Evolutionary conservation across 2,888 invertebrate species (phyloP), one percentile per base, ranked within the genome.

Genomic region (Proisotoma minuta): DNA sequence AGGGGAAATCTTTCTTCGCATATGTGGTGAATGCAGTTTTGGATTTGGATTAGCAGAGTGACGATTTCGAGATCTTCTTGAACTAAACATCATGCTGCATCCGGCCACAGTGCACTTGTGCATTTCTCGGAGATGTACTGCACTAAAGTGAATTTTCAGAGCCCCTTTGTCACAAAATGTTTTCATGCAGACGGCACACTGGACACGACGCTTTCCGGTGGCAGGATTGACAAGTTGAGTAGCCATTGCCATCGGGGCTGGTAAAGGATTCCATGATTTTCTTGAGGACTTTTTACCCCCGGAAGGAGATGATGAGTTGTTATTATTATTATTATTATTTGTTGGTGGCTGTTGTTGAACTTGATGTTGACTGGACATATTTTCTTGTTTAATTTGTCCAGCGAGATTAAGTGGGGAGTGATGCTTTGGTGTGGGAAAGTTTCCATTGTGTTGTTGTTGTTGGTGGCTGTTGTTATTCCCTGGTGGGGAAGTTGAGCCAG

Each of bases 141-240:
- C 99, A 56, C 96, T 96, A 77, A 97, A 98, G 78, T 99, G 99
- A 5, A 99, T 99, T 81, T 99, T 99, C 24, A 99, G 82, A 1
- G 99, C 99, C 65, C 98, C 99, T 81, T 99, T 99, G 82, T 99
- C 99, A 83, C 99, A 99, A 81, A 99, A 99, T 18, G 98, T 98
- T 81, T 99, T 99, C 66, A 96, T 82, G 78, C 99, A 99, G 47
- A 96, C 95, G 75, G 96, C 94, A 79, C 99, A 99, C 78, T 97
- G 93, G 2, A 98, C 97, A 69, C 98, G 85, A 77, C 96, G 96
- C 79, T 98, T 98, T 0, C 93, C 93, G 68, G 47, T 8, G 20
- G 61, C 64, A 20, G 64, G 64, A 24, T 64, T 64, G 29, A 64
- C 64, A 18, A 64, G 58, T n/a, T 64, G 64, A 27, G 60, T 57